Percentiles rank a stretch among this genome's conserved stretches.
Evolutionary conservation across 2,113 vertebrate genomes (phyloP).

Genomic region (Casuarius casuarius): DNA sequence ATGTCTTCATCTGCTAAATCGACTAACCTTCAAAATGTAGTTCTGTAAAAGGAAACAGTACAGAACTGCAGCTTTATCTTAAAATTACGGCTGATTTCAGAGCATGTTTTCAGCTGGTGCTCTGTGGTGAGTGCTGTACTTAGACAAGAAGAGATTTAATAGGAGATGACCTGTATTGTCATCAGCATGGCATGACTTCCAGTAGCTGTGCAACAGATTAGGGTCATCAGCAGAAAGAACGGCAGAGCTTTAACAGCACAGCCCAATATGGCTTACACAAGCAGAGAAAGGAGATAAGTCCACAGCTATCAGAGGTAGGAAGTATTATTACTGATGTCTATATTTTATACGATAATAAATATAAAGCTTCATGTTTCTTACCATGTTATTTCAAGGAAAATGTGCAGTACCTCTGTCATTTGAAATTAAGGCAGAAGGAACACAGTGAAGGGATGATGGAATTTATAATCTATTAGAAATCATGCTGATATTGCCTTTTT

Average conservation of each 20-base stretch:
- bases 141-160: conserved; percentile 11
- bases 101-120: background rate
- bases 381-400: background rate
- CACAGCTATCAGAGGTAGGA: conserved; percentile 62
- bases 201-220: conserved; percentile 63
- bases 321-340: background rate
- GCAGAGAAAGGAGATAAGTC: conserved; percentile 52
- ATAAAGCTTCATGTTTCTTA: background rate
- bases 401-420: background rate
- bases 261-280: conserved; percentile 40
- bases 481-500: background rate
- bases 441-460: background rate
- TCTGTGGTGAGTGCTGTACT: background rate
- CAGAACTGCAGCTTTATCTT: background rate
- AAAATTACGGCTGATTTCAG: background rate
- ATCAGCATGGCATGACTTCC: conserved; percentile 40
- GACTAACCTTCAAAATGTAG: background rate
- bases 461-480: background rate
- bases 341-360: background rate
- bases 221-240: conserved; percentile 49
- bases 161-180: conserved; percentile 19
- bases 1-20: background rate
- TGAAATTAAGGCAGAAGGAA: background rate
- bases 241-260: conserved; percentile 57
- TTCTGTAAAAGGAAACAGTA: background rate